Percentiles rank a stretch among this genome's conserved stretches.
phyloP scores from a whole-genome alignment of 2,888 invertebrate species.

The Tipula confusa region DNA sequence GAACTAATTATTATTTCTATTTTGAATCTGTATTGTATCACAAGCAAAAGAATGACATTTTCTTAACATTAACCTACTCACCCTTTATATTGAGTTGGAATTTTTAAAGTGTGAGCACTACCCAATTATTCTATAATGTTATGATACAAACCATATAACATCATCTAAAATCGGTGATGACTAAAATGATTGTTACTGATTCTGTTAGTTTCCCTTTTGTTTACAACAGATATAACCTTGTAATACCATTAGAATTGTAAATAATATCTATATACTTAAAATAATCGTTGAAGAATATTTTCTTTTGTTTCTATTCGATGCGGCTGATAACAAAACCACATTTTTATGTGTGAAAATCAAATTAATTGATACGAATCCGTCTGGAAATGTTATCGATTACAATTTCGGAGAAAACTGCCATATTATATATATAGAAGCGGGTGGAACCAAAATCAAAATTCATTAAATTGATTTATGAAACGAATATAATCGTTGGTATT shows the following conservation, averaged over 20 bases:
- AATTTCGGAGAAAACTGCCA: neutral
- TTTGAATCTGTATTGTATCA: no score
- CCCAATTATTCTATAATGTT: no score
- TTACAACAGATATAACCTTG: neutral
- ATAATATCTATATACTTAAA: no score
- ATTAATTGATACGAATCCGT: neutral
- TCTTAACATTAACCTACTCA: no score
- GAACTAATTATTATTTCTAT: no score
- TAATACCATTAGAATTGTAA: neutral
- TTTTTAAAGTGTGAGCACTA: no score
- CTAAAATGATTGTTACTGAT: neutral
- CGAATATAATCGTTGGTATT: neutral
- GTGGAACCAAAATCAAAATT: neutral
- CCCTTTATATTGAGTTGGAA: no score
- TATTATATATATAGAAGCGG: neutral
- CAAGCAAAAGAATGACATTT: no score
- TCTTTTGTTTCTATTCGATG: neutral
- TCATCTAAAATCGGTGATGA: no score
- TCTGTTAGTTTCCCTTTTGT: neutral
- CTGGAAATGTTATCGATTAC: neutral
- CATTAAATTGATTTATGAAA: neutral
- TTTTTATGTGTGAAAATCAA: neutral
- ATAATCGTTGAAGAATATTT: neutral
- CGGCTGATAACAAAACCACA: neutral
- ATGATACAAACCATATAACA: no score